Evolutionary conservation across 2,113 vertebrate genomes (phyloP).

Genomic region (Hepsetus odoe): DNA sequence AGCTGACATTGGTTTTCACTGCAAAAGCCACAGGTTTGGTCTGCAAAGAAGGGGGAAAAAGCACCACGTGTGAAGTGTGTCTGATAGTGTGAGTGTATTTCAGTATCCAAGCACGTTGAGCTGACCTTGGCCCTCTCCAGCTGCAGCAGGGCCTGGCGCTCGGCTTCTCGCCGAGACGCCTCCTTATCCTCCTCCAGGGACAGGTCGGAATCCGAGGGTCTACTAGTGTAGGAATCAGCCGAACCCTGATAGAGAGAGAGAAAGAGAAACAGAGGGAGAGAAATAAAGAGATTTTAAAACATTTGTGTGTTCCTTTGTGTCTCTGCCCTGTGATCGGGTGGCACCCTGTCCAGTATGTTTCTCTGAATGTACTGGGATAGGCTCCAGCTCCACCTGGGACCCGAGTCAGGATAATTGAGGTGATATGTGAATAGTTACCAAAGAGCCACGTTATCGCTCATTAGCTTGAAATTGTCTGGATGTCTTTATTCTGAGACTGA

Average conservation of each 20-base stretch:
- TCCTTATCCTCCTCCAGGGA: conserved; percentile 97
- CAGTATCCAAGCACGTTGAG: not conserved
- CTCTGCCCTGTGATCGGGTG: too few species aligned
- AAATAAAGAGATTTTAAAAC: not conserved
- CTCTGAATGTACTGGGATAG: too few species aligned
- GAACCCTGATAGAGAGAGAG: conserved; percentile 80
- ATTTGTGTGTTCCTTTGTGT: too few species aligned
- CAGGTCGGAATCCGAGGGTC: conserved; percentile 94
- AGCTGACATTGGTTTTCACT: conserved; percentile 92
- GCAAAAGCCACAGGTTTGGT: conserved; percentile 95
- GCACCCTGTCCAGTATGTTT: too few species aligned
- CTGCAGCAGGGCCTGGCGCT: conserved; percentile 93
- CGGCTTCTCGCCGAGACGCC: conserved; percentile 93
- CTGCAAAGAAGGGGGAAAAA: conserved; percentile 66
- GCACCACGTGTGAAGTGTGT: not conserved
- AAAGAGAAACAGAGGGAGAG: conserved; percentile 18
- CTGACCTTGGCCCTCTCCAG: conserved; percentile 93
- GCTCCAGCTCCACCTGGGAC: too few species aligned
- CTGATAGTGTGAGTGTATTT: not conserved
- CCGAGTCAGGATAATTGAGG: too few species aligned
- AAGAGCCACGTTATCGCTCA: too few species aligned
- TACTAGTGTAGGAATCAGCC: conserved; percentile 95
- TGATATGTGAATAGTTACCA: too few species aligned
- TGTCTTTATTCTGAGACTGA: too few species aligned
- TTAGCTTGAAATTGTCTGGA: too few species aligned